Base-by-base conservation (phyloP, 2,797 vertebrate species). In the Apogon talboti region DNA sequence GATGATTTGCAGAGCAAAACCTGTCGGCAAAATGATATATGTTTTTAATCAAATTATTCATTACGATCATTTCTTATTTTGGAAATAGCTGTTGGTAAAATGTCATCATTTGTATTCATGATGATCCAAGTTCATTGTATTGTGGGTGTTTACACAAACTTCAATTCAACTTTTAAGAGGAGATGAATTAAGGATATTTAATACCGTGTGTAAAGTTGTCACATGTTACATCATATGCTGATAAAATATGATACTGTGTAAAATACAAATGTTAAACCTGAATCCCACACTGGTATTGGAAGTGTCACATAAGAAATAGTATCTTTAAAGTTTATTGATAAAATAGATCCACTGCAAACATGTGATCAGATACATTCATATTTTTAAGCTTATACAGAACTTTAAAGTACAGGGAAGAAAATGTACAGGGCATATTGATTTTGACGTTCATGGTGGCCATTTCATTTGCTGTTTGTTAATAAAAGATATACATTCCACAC, bases 371-470 rank as follows among this genome's bases (percentile, higher is more conserved):
- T 13, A 30, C 24, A 38, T 48, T 19, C 4, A 35, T 1, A 38
- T 30, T 52, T 41, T 24, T 51, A n/a, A 24, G 10, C 21, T 55
- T 28, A 30, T 15, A 11, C 2, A 13, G 40, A 63, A 33, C 30
- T 0, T 45, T 45, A 21, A 57, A 40, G 47, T 46, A 21, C 13
- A 33, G 3, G 0, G 11, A 12, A 28, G 12, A 11, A 51, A 47
- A 30, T 11, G 8, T 54, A 11, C 15, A 49, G 30, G 55, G 30
- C 6, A 12, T 57, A 11, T 58, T 60, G 68, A 13, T 60, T 60
- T 64, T 61, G 7, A 37, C 40, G 21, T 47, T 52, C 8, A 45
- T 11, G 45, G 38, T 28, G 1, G 44, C 43, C 13, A 43, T 21
- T 56, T 35, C 33, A 35, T 35, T 35, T 2, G 1, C 9, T 35